A percentile compares a stretch with the other conserved stretches of the same genome.
These are phyloP conservation scores for Euclidia mi DNA, from an alignment of 2,888 invertebrate species.

Conservation along the genomic window DNA sequence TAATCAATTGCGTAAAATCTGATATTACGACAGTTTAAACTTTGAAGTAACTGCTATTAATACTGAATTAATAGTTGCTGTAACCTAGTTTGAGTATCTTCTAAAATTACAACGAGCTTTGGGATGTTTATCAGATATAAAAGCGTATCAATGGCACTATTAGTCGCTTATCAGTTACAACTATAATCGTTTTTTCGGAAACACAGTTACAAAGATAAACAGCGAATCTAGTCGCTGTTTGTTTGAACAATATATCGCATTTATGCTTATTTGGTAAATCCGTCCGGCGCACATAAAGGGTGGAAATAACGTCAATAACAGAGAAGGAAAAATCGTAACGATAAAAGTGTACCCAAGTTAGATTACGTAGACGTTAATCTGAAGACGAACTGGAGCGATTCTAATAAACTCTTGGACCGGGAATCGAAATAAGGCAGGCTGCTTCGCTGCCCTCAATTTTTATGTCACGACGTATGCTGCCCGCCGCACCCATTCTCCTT, in stretches of 20 bases:
- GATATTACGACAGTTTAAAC: no score
- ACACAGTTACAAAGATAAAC: constrained; percentile 39
- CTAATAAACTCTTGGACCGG: constrained; percentile 42
- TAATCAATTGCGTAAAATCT: no score
- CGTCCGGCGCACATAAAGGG: constrained; percentile 7
- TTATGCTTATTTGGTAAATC: constrained; percentile 25
- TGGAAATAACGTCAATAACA: constrained; percentile 15
- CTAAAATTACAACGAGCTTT: neutral
- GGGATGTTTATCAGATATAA: neutral
- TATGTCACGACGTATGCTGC: constrained; percentile 14
- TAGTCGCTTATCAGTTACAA: constrained; percentile 5
- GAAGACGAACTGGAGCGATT: constrained; percentile 27
- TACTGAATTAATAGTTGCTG: neutral
- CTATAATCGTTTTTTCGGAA: constrained; percentile 21
- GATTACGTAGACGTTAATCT: constrained; percentile 45
- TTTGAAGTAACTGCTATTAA: neutral
- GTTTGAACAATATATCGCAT: constrained; percentile 10
- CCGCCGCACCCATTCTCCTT: constrained; percentile 11
- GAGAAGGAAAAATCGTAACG: constrained; percentile 22
- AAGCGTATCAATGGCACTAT: neutral
- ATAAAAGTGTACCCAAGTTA: constrained; percentile 30
- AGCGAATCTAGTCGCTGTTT: constrained; percentile 21
- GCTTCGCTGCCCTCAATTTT: constrained; percentile 21
- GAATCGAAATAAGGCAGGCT: constrained; percentile 31
- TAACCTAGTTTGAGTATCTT: neutral